A percentile compares a stretch with the other conserved stretches of the same genome.
These are phyloP conservation scores for Tetraodon nigroviridis DNA, from an alignment of 2,113 vertebrate genomes.

Conservation along the genomic window DNA sequence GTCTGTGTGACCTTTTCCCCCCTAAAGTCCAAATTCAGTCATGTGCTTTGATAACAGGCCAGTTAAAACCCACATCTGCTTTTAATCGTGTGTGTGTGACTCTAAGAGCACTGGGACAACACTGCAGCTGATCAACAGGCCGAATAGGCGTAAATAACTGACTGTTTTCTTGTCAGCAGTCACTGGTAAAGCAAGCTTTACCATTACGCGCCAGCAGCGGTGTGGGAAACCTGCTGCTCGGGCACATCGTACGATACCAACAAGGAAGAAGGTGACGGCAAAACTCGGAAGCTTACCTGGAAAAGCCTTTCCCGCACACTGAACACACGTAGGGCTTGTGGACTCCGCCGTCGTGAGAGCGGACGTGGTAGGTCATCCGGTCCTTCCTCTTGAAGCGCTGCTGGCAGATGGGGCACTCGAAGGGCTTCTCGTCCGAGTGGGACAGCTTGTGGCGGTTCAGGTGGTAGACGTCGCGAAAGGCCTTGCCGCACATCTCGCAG, in stretches of 20 bases:
- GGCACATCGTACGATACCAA: neutral
- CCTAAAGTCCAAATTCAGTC: too few species aligned
- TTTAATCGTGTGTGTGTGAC: too few species aligned
- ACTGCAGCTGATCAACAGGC: too few species aligned
- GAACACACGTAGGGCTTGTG: slow-evolving; percentile 98
- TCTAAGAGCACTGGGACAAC: too few species aligned
- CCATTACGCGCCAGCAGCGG: too few species aligned
- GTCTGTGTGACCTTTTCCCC: too few species aligned
- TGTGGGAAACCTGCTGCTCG: slow-evolving; percentile 18
- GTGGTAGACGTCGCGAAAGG: slow-evolving; percentile 98
- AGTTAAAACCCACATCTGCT: too few species aligned
- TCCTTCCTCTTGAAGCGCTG: slow-evolving; percentile 99
- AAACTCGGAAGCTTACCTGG: slow-evolving; percentile 77
- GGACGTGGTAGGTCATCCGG: slow-evolving; percentile 99
- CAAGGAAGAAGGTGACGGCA: neutral
- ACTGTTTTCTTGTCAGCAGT: too few species aligned
- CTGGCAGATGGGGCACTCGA: slow-evolving; percentile 97
- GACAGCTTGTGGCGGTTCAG: slow-evolving; percentile 98
- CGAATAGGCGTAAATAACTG: too few species aligned
- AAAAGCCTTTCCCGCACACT: slow-evolving; percentile 99
- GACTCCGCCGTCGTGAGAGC: slow-evolving; percentile 96
- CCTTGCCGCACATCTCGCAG: slow-evolving; percentile 98
- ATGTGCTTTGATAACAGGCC: too few species aligned
- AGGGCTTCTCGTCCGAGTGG: slow-evolving; percentile 97
- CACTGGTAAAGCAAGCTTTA: neutral